A percentile compares a stretch with the other conserved stretches of the same genome.
Evolutionary conservation across 2,888 invertebrate species (phyloP).

Genomic region (Trachelus troglodyta): DNA sequence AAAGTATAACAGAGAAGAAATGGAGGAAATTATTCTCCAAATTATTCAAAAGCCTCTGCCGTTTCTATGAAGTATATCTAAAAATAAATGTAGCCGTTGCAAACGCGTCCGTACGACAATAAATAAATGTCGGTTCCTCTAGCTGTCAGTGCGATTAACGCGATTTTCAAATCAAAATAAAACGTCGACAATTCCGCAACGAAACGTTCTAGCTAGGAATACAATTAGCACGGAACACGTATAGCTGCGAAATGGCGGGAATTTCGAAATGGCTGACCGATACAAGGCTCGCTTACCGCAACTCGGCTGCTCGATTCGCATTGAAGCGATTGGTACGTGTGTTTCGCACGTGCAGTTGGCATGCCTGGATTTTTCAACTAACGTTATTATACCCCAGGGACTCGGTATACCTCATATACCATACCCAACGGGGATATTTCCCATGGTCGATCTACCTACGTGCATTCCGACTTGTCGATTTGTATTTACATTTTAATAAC

Average conservation of each 20-base stretch:
- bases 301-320: slow-evolving; percentile 11
- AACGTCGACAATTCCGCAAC: slow-evolving; percentile 30
- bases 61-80: background rate
- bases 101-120: background rate
- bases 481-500: slow-evolving; percentile 55
- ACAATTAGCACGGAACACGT: slow-evolving; percentile 25
- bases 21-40: background rate
- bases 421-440: too few species aligned
- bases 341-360: slow-evolving; percentile 13
- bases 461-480: slow-evolving; percentile 40
- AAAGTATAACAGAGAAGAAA: background rate
- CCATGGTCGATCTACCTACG: too few species aligned
- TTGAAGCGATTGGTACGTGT: slow-evolving; percentile 7
- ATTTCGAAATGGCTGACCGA: background rate
- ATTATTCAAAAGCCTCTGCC: background rate
- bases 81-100: background rate
- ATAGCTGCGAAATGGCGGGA: slow-evolving; percentile 6
- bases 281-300: slow-evolving; percentile 10
- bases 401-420: background rate
- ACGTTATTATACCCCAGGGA: slow-evolving; percentile 24
- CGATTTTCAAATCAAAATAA: slow-evolving; percentile 29
- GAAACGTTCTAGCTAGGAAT: slow-evolving; percentile 2
- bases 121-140: background rate
- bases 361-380: slow-evolving; percentile 22
- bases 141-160: background rate